Conservation (phyloP, 2,113 vertebrate genomes). For the Pelusios castaneus region DNA sequence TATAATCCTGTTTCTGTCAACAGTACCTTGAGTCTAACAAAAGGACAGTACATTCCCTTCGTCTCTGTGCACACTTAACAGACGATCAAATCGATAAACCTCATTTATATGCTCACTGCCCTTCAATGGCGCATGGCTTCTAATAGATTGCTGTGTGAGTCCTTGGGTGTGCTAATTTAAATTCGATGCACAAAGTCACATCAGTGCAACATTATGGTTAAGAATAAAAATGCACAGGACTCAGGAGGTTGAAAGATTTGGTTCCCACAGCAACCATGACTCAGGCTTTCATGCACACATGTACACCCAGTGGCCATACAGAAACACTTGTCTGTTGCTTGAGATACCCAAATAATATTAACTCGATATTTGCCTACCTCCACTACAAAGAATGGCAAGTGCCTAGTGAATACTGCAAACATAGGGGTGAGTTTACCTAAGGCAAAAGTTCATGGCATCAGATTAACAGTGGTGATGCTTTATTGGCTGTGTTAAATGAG, state of each 20-base stretch:
- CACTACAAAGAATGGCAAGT: background rate
- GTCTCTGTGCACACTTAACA: slow-evolving; percentile 10
- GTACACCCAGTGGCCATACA: rapidly evolving
- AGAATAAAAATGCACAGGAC: slow-evolving; percentile 58
- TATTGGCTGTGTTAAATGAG: rapidly evolving
- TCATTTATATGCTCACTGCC: slow-evolving; percentile 60
- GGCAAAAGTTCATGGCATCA: background rate
- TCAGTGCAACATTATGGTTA: slow-evolving; percentile 37
- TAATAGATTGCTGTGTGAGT: slow-evolving; percentile 28
- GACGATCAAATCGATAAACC: slow-evolving; percentile 18
- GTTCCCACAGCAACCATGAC: background rate
- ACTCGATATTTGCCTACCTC: background rate
- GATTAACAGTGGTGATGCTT: rapidly evolving
- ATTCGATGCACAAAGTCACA: slow-evolving; percentile 45
- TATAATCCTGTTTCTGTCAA: background rate
- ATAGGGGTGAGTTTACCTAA: background rate
- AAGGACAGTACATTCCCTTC: slow-evolving; percentile 39
- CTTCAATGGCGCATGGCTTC: slow-evolving; percentile 46
- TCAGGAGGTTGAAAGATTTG: background rate
- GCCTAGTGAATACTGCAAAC: background rate
- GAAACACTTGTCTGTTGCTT: background rate
- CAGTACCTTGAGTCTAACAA: slow-evolving; percentile 41
- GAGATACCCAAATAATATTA: background rate
- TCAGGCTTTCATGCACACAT: background rate
- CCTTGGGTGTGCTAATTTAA: slow-evolving; percentile 53